Evolutionary conservation across 2,888 invertebrate genomes (phyloP).

Genomic region (Mythimna ferrago): DNA sequence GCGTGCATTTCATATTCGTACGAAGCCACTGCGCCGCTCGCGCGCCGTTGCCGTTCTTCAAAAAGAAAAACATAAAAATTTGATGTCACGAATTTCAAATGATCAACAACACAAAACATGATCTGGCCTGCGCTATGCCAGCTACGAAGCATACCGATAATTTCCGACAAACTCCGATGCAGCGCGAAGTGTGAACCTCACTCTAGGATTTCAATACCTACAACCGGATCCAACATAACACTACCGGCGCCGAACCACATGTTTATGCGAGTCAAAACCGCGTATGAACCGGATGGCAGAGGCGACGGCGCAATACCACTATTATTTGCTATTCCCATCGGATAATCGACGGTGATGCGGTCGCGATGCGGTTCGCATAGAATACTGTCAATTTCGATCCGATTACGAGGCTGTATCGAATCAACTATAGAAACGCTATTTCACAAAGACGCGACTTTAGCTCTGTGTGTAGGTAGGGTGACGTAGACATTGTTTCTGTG

Average conservation of each 20-base stretch:
- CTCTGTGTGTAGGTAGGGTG: too few relatives aligned
- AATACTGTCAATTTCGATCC: conserved; percentile 31
- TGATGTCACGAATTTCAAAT: too few relatives aligned
- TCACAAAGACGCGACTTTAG: too few relatives aligned
- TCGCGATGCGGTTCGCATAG: conserved; percentile 12
- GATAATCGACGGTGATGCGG: conserved; percentile 24
- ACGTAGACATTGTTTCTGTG: too few relatives aligned
- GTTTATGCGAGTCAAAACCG: conserved; percentile 38
- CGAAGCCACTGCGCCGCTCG: too few relatives aligned
- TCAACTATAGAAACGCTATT: too few relatives aligned
- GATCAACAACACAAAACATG: background rate
- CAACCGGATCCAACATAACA: conserved; percentile 14
- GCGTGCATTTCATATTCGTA: too few relatives aligned
- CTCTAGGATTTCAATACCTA: background rate
- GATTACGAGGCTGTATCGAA: too few relatives aligned
- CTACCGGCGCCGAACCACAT: conserved; percentile 29
- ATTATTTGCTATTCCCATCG: conserved; percentile 30
- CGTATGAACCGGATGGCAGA: conserved; percentile 26
- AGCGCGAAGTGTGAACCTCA: background rate
- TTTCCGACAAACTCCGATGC: background rate
- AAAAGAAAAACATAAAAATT: too few relatives aligned
- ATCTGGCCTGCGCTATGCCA: background rate
- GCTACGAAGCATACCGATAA: background rate
- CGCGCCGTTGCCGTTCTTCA: too few relatives aligned
- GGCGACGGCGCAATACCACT: conserved; percentile 15